Evolutionary conservation across 2,888 invertebrate genomes (phyloP), one percentile per base, ranked within the genome.

Genomic region (Melitaea athalia): DNA sequence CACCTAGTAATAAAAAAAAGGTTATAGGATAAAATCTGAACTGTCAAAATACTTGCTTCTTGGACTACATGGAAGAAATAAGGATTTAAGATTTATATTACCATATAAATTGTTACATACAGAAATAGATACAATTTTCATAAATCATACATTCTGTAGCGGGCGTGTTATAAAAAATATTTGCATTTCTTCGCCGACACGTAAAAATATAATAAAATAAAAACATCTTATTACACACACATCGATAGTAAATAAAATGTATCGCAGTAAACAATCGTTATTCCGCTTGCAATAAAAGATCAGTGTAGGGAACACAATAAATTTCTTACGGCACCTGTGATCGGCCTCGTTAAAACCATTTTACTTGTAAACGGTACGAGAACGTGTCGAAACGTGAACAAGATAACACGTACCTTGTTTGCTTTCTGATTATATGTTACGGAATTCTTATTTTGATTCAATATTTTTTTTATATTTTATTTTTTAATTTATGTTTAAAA

Each of bases 291-390:
- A 68, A 69, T 67, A 69, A 71, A 68, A 71, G 68, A 68, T 68
- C 59, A 70, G 64, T 67, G n/a, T 31, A 69, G 63, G 64, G 55
- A 59, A 60, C 66, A 61, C 57, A 72, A 70, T 75, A 72, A 75
- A 72, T 72, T 70, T 71, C 55, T 55, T 60, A 60, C 64, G 63
- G 49, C 72, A 74, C 72, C 68, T 72, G 72, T 59, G 72, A 70
- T 70, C 70, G 69, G 53, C 47, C 63, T 64, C 64, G 68, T 68
- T 64, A 68, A 68, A 61, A 55, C 61, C 66, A 15, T 63, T 63
- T 38, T 52, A 43, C 33, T 49, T 62, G 60, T 60, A 45, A 59
- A 59, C 38, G 38, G 57, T 31, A 47, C 57, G 38, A 33, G 14
- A 49, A 59, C 59, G 64, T 50, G 50, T 59, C 42, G 59, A 64